Conservation (phyloP, 2,113 vertebrate species). For the Engystomops pustulosus region DNA sequence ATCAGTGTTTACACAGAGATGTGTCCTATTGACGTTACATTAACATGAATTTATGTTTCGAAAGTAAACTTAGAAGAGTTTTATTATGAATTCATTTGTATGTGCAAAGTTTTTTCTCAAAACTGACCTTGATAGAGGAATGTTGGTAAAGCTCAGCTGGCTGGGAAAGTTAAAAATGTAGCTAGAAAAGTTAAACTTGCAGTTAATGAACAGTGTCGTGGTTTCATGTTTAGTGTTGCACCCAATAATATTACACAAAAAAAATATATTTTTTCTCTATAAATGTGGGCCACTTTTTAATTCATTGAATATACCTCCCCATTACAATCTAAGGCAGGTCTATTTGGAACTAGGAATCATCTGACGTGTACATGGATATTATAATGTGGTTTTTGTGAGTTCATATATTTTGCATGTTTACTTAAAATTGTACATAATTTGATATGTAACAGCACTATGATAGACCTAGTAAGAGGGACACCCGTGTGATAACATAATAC, state of each 20-base stretch:
- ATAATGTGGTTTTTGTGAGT: background rate
- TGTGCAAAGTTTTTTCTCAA: background rate
- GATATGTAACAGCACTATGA: no score
- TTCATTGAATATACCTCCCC: background rate
- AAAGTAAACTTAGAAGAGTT: no score
- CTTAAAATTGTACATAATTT: no score
- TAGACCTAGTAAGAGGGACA: no score
- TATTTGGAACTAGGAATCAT: background rate
- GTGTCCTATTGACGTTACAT: no score
- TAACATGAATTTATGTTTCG: no score
- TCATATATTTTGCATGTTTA: background rate
- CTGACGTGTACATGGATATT: background rate
- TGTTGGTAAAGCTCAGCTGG: background rate
- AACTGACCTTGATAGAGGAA: background rate
- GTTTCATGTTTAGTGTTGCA: background rate
- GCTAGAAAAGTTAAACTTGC: background rate
- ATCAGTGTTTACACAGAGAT: no score
- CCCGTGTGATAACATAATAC: no score
- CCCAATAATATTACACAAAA: background rate
- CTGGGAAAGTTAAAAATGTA: no score
- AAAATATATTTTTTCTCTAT: no score
- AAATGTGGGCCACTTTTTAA: background rate
- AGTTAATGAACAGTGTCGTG: background rate
- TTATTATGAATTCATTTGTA: no score
- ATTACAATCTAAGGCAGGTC: conserved; percentile 28